Conservation (phyloP, 2,888 invertebrate genomes). For the Trissolcus japonicus region DNA sequence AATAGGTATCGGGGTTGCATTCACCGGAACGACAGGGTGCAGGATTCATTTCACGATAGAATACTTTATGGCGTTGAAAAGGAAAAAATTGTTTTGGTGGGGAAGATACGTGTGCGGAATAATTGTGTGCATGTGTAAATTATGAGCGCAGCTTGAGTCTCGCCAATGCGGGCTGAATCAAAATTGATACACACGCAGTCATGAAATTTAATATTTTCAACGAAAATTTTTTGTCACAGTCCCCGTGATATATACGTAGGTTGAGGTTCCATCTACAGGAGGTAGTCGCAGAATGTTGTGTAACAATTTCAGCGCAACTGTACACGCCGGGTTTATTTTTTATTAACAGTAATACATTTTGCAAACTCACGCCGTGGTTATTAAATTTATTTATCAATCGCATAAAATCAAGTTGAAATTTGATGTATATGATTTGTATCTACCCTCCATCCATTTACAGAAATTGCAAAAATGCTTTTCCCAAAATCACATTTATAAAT, state of each 20-base stretch:
- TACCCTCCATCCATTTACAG: too few species aligned
- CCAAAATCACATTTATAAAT: background rate
- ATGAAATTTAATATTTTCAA: slow-evolving; percentile 1
- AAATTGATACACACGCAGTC: slow-evolving; percentile 2
- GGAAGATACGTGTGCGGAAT: slow-evolving; percentile 1
- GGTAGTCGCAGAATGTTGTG: too few species aligned
- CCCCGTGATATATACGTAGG: too few species aligned
- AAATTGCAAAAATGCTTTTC: slow-evolving; percentile 2
- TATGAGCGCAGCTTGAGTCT: slow-evolving; percentile 3
- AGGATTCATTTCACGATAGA: slow-evolving; percentile 21
- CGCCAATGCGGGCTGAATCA: background rate
- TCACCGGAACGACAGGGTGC: slow-evolving; percentile 1
- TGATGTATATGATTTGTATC: too few species aligned
- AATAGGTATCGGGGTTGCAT: slow-evolving; percentile 22
- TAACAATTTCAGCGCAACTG: too few species aligned
- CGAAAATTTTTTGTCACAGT: too few species aligned
- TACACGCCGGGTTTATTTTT: too few species aligned
- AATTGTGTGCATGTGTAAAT: slow-evolving; percentile 9
- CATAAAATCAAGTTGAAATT: too few species aligned
- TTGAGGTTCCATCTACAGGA: too few species aligned
- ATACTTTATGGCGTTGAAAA: slow-evolving; percentile 16
- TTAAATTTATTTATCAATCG: too few species aligned
- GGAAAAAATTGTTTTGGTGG: slow-evolving; percentile 3
- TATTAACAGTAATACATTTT: too few species aligned
- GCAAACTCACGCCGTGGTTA: too few species aligned